phyloP scores from a whole-genome alignment of 2,888 invertebrate species.

The Empis livida region DNA sequence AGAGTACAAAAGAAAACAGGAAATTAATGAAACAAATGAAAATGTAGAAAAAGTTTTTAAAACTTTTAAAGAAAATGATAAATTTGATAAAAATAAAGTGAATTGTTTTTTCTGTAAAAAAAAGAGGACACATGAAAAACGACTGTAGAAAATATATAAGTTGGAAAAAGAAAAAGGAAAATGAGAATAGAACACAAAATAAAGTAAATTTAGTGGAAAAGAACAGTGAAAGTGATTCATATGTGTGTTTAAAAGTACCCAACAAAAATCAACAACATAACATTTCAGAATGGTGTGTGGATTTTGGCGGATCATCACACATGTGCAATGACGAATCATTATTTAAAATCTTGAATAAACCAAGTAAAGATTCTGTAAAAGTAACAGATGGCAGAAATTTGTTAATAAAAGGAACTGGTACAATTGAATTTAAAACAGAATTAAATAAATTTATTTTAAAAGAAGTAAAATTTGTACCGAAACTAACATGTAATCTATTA shows the following conservation, averaged over 20 bases:
- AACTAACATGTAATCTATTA: constrained; percentile 10
- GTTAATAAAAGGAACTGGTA: constrained; percentile 8
- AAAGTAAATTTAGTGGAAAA: constrained; percentile 2
- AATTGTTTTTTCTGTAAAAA: constrained; percentile 8
- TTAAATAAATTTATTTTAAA: constrained; percentile 2
- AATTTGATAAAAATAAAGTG: not conserved
- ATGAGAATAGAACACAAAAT: not conserved
- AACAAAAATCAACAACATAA: not conserved
- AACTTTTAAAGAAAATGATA: not conserved
- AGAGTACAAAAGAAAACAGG: constrained; percentile 6
- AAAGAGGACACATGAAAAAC: constrained; percentile 7
- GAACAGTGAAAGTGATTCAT: not conserved
- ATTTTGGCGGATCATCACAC: constrained; percentile 14
- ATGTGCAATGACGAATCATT: constrained; percentile 9
- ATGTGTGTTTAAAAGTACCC: not conserved
- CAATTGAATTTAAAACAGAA: constrained; percentile 2
- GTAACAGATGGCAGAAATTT: constrained; percentile 10
- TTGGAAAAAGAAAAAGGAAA: constrained; percentile 7
- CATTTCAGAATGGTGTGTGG: constrained; percentile 10
- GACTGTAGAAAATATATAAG: constrained; percentile 11
- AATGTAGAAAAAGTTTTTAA: constrained; percentile 1
- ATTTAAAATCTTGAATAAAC: constrained; percentile 8
- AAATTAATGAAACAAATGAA: constrained; percentile 2
- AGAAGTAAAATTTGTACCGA: constrained; percentile 12
- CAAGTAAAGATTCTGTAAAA: constrained; percentile 9